Percentiles rank a stretch among this genome's conserved stretches.
These are phyloP conservation scores for Rhagologus leucostigma DNA, from an alignment of 2,113 vertebrate species.

Conservation along the genomic window DNA sequence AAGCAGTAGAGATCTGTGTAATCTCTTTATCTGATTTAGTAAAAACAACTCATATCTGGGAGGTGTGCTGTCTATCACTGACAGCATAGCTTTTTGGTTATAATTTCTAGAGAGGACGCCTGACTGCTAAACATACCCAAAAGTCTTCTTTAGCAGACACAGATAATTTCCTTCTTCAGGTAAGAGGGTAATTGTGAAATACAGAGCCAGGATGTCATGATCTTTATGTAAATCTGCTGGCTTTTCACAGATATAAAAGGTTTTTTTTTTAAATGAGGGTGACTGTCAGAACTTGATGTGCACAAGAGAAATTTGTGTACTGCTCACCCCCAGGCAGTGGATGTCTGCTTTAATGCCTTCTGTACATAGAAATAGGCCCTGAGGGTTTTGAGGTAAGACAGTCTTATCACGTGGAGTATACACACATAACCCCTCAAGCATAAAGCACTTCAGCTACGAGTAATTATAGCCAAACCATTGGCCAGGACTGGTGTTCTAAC, in stretches of 20 bases:
- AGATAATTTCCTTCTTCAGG: not conserved
- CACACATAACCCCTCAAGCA: not conserved
- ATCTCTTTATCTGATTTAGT: not conserved
- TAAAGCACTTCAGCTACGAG: not conserved
- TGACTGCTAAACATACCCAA: not conserved
- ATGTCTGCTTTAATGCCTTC: not conserved
- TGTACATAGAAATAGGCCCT: not conserved
- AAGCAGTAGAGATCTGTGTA: not conserved
- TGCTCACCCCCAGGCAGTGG: not conserved
- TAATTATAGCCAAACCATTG: not conserved
- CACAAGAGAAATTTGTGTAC: not conserved
- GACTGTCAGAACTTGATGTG: not conserved
- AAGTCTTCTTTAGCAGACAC: not conserved
- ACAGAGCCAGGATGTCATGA: not conserved
- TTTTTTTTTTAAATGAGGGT: not conserved
- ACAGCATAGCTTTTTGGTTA: not conserved
- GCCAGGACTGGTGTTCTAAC: not conserved
- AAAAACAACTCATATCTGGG: not conserved
- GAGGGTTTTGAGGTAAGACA: not conserved
- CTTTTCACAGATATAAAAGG: not conserved
- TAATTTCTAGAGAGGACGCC: not conserved
- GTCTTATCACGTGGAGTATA: not conserved
- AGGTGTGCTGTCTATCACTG: not conserved
- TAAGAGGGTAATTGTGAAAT: not conserved
- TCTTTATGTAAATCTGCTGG: not conserved